Conservation (phyloP, 2,113 vertebrate genomes). For the Amblyopsis rosae region DNA sequence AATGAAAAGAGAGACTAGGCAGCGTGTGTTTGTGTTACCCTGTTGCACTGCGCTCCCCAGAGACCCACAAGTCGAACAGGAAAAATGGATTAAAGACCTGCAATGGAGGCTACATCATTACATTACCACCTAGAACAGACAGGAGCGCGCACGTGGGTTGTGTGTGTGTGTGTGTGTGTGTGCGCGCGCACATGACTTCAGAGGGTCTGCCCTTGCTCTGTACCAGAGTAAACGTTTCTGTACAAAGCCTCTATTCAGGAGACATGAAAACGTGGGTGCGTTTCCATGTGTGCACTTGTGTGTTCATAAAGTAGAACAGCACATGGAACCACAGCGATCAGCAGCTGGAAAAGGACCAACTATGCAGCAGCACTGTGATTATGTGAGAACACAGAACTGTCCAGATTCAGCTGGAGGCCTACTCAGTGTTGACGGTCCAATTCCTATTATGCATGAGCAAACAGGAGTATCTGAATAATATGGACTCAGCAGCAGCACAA, state of each 20-base stretch:
- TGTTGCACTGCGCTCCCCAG: constrained; percentile 54
- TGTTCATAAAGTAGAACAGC: constrained; percentile 20
- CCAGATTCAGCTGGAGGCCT: not conserved
- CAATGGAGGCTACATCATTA: constrained; percentile 55
- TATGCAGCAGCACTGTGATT: constrained; percentile 23
- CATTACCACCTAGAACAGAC: constrained; percentile 36
- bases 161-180: not conserved
- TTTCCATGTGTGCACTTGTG: not conserved
- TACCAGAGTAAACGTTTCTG: constrained; percentile 54
- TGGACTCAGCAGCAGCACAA: not conserved
- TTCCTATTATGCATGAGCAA: not conserved
- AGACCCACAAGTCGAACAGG: constrained; percentile 35
- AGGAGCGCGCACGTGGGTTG: constrained; percentile 1
- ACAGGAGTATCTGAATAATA: not conserved
- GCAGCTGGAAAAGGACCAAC: constrained; percentile 27
- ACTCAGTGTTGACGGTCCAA: not conserved
- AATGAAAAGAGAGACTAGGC: not conserved
- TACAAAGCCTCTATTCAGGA: constrained; percentile 67
- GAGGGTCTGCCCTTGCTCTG: constrained; percentile 15
- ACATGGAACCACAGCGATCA: constrained; percentile 28
- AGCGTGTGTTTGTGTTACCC: constrained; percentile 61
- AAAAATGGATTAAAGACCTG: constrained; percentile 43
- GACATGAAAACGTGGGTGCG: constrained; percentile 26
- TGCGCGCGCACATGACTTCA: not conserved
- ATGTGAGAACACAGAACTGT: constrained; percentile 3